Conservation (phyloP, 2,888 invertebrate species). For the Cephus pulcher region DNA sequence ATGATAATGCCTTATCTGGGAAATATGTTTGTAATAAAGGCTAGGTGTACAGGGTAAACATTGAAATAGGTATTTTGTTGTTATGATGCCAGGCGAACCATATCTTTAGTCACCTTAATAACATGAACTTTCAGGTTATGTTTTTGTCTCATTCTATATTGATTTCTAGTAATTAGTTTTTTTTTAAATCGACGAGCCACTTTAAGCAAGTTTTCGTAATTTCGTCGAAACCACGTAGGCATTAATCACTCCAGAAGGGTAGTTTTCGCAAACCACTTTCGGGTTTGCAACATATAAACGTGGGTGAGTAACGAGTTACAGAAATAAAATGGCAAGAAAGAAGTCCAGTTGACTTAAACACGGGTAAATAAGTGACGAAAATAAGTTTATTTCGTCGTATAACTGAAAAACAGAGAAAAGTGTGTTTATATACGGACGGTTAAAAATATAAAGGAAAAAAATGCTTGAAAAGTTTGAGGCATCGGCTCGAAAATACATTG, state of each 20-base stretch:
- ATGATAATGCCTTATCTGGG: too few relatives aligned
- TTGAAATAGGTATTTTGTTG: too few relatives aligned
- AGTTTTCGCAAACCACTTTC: not conserved
- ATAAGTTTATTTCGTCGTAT: not conserved
- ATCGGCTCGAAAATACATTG: slow-evolving; percentile 6
- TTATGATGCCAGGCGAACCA: too few relatives aligned
- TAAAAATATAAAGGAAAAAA: not conserved
- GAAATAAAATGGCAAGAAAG: not conserved
- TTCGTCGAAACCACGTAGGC: not conserved
- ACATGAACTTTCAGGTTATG: not conserved
- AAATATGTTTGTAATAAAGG: too few relatives aligned
- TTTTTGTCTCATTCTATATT: not conserved
- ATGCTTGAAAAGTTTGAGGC: not conserved
- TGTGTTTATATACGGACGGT: too few relatives aligned
- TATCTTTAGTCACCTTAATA: not conserved
- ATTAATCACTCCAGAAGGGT: not conserved
- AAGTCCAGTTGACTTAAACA: not conserved
- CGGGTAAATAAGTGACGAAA: not conserved
- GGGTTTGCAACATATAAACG: not conserved
- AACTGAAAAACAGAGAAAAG: not conserved
- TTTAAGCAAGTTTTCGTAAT: not conserved
- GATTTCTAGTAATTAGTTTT: not conserved
- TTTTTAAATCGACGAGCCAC: not conserved
- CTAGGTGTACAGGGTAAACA: too few relatives aligned
- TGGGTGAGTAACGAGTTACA: not conserved